A percentile compares a stretch with the other conserved stretches of the same genome.
These are phyloP conservation scores for Catharus minimus DNA, from an alignment of 2,113 vertebrate species.

Conservation along the genomic window DNA sequence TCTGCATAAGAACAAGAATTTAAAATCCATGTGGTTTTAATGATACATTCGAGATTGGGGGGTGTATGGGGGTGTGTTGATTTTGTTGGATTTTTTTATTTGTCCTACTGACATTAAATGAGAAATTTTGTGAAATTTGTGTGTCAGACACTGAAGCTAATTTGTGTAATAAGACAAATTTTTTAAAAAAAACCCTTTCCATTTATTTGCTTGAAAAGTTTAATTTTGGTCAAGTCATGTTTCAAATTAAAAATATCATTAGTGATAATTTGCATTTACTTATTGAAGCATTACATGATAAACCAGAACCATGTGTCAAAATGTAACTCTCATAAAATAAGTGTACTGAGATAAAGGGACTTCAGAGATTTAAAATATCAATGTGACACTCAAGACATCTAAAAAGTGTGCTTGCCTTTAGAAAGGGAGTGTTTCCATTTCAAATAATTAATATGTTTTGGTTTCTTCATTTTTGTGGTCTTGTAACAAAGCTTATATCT, in stretches of 20 bases:
- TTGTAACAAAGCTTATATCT: constrained; percentile 71
- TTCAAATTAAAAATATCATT: constrained; percentile 31
- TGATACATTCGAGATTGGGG: neutral
- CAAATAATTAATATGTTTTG: constrained; percentile 50
- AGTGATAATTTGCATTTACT: constrained; percentile 24
- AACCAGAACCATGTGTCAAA: constrained; percentile 46
- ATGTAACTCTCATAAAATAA: constrained; percentile 21
- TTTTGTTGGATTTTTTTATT: neutral
- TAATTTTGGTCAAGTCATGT: constrained; percentile 22
- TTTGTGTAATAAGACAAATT: neutral
- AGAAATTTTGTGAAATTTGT: neutral
- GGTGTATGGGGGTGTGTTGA: neutral
- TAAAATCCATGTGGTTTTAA: constrained; percentile 66
- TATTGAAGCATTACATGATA: constrained; percentile 21
- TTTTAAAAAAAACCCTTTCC: neutral
- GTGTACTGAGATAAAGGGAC: constrained; percentile 1
- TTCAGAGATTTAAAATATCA: constrained; percentile 24
- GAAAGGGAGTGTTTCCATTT: neutral
- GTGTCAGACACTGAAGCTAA: neutral
- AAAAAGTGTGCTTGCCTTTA: neutral
- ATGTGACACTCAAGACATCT: neutral
- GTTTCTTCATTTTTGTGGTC: constrained; percentile 76
- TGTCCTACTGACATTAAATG: neutral
- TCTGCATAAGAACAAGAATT: constrained; percentile 52
- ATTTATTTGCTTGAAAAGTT: constrained; percentile 34